Percentiles rank a stretch among this genome's conserved stretches.
Evolutionary conservation across 1,140 invertebrate species (phyloP).

Genomic region (Orchesella cincta): DNA sequence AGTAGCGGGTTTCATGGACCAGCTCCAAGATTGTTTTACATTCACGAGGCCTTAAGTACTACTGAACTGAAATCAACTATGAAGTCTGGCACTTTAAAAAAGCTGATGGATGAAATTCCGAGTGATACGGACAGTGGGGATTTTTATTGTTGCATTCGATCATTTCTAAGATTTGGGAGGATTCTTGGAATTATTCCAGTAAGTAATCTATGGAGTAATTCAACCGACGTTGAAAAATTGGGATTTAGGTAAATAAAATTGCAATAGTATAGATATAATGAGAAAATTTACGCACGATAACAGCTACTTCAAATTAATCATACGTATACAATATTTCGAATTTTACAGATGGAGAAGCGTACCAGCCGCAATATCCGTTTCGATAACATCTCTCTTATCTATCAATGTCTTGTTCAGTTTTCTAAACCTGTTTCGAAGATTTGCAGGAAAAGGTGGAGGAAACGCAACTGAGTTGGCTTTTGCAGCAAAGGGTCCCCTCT

Average conservation of each 20-base stretch:
- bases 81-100: too few relatives aligned
- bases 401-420: background rate
- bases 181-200: slow-evolving; percentile 34
- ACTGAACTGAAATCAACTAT: too few relatives aligned
- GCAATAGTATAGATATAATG: too few relatives aligned
- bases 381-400: background rate
- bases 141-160: slow-evolving; percentile 25
- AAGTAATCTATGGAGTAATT: slow-evolving; percentile 3
- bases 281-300: too few relatives aligned
- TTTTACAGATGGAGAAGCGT: background rate
- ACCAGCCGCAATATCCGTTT: background rate
- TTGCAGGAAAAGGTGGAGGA: background rate
- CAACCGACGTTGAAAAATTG: background rate
- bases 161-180: slow-evolving; percentile 34
- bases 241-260: slow-evolving; percentile 24
- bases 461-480: background rate
- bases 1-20: too few relatives aligned
- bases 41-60: too few relatives aligned
- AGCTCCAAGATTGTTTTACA: background rate
- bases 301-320: too few relatives aligned
- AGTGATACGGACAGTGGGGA: slow-evolving; percentile 15
- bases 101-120: too few relatives aligned
- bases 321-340: background rate
- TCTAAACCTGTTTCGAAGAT: background rate
- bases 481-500: background rate